These are phyloP conservation scores for Microchirus variegatus DNA, from an alignment of 2,797 vertebrate species.

Conservation along the genomic window DNA sequence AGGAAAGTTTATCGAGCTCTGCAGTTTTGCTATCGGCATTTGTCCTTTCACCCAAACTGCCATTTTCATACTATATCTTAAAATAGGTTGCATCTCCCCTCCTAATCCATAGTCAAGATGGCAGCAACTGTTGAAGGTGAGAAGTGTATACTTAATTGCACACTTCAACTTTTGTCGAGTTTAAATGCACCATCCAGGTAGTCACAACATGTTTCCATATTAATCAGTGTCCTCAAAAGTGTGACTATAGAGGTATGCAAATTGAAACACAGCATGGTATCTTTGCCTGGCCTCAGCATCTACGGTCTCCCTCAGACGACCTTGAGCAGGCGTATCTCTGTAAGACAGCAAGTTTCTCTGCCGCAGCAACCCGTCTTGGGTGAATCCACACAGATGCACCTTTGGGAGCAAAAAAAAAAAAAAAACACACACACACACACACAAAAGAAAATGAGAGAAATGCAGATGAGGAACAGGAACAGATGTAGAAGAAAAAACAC, in stretches of 20 bases:
- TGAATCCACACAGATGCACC: conserved; percentile 28
- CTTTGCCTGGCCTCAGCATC: conserved; percentile 19
- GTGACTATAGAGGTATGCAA: conserved; percentile 5
- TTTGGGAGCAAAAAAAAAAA: conserved; percentile 20
- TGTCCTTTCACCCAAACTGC: neutral
- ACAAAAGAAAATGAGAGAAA: neutral
- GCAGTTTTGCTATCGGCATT: neutral
- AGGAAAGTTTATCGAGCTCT: neutral
- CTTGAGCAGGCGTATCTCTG: conserved; percentile 32
- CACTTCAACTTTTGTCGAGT: neutral
- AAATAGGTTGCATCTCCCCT: neutral
- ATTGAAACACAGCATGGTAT: neutral
- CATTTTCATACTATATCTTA: neutral
- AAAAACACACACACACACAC: too few species aligned
- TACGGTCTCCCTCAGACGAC: conserved; percentile 30
- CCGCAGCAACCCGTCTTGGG: conserved; percentile 13
- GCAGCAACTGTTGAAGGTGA: neutral
- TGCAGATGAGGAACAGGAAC: too few species aligned
- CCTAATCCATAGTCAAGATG: neutral
- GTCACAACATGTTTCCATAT: neutral
- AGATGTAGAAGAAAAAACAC: too few species aligned
- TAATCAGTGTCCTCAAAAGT: neutral
- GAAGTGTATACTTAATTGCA: neutral
- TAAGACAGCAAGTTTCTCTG: conserved; percentile 22
- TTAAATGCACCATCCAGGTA: neutral